Evolutionary conservation across 1,140 invertebrate genomes (phyloP).

Genomic region (Planococcus citri): DNA sequence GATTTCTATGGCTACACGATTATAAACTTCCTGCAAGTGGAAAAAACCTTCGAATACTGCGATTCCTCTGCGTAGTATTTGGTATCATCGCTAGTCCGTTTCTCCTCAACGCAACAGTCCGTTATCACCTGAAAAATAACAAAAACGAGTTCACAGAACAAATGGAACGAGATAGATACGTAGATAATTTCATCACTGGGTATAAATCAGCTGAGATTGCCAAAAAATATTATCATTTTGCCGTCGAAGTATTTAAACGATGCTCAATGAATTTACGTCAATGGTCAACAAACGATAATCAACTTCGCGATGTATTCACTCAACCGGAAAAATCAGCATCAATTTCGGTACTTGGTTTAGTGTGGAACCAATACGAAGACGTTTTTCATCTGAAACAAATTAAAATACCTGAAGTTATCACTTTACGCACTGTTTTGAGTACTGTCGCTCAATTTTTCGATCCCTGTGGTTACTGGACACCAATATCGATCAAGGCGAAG

Average conservation of each 20-base stretch:
- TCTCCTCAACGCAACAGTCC: neutral
- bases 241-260: neutral
- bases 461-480: neutral
- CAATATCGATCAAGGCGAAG: neutral
- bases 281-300: neutral
- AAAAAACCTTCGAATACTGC: neutral
- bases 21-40: neutral
- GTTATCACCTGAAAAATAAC: neutral
- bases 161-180: neutral
- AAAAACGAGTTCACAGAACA: neutral
- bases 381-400: neutral
- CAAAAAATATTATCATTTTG: neutral
- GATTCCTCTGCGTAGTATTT: neutral
- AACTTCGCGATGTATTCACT: neutral
- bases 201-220: neutral
- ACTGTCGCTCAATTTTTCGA: neutral
- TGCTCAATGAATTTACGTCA: neutral
- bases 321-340: neutral
- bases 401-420: neutral
- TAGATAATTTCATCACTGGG: neutral
- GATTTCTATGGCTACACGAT: neutral
- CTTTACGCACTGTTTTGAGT: neutral
- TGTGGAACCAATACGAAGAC: neutral
- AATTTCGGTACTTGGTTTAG: neutral
- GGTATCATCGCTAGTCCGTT: neutral